Conservation (phyloP, 2,888 invertebrate species). For the Trichopoda pennipes region DNA sequence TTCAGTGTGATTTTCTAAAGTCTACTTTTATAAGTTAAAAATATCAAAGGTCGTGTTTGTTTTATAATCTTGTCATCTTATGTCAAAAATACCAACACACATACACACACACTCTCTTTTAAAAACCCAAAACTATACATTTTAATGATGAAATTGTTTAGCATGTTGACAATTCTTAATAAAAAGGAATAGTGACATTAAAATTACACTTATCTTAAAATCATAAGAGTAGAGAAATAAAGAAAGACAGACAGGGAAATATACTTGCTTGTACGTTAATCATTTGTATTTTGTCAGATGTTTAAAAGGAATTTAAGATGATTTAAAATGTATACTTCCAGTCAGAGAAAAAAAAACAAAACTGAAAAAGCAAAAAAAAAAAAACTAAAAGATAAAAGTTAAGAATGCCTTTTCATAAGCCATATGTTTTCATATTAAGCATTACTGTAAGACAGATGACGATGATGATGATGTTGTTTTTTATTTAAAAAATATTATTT, state of each 20-base stretch:
- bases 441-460: no score
- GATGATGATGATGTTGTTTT: no score
- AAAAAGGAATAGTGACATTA: conserved; percentile 9
- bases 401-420: no score
- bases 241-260: not conserved
- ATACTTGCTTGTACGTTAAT: conserved; percentile 31
- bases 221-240: not conserved
- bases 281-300: conserved; percentile 21
- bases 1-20: conserved; percentile 22
- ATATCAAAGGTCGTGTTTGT: conserved; percentile 66
- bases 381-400: no score
- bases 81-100: conserved; percentile 50
- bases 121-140: not conserved
- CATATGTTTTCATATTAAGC: no score
- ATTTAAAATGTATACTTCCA: not conserved
- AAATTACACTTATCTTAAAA: conserved; percentile 17
- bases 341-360: not conserved
- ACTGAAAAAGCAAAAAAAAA: no score
- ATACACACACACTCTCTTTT: not conserved
- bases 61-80: conserved; percentile 66
- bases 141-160: conserved; percentile 12
- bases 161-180: conserved; percentile 25
- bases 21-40: conserved; percentile 17
- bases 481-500: no score
- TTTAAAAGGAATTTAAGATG: conserved; percentile 3